Evolutionary conservation across 2,113 vertebrate species (phyloP).

Genomic region (Myocastor coypus): DNA sequence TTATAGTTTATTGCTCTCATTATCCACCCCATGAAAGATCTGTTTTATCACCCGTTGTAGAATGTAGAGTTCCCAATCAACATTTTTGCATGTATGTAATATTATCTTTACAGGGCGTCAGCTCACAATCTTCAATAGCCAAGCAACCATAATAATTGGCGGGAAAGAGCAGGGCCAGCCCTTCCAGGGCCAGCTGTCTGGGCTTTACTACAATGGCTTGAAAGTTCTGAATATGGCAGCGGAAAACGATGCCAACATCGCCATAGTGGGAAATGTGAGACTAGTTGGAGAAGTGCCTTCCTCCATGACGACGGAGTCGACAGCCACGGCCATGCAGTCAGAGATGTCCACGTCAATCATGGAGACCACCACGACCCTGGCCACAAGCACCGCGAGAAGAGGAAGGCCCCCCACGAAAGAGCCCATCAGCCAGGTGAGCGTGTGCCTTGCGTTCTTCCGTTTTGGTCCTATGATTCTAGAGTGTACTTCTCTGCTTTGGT

Average conservation of each 20-base stretch:
- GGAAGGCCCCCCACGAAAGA: slow-evolving; percentile 95
- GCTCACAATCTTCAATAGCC: slow-evolving; percentile 99
- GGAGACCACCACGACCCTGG: slow-evolving; percentile 98
- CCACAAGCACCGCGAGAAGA: slow-evolving; percentile 92
- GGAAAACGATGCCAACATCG: slow-evolving; percentile 97
- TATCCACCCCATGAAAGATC: slow-evolving; percentile 95
- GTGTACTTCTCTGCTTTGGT: neutral
- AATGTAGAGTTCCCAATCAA: slow-evolving; percentile 91
- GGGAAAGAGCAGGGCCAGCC: slow-evolving; percentile 96
- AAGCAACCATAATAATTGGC: slow-evolving; percentile 99
- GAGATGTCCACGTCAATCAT: slow-evolving; percentile 98
- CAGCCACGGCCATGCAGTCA: slow-evolving; percentile 97
- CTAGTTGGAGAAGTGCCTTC: slow-evolving; percentile 98
- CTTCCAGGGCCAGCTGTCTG: slow-evolving; percentile 99
- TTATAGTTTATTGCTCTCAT: slow-evolving; percentile 99
- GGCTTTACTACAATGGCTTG: slow-evolving; percentile 99
- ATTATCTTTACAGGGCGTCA: slow-evolving; percentile 97
- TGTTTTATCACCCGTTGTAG: slow-evolving; percentile 90
- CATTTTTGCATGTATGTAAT: slow-evolving; percentile 97
- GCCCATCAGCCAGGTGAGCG: slow-evolving; percentile 93
- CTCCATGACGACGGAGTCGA: slow-evolving; percentile 98
- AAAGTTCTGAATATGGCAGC: slow-evolving; percentile 99
- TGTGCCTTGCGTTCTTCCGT: neutral
- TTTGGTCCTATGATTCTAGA: neutral
- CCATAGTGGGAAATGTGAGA: slow-evolving; percentile 97